Evolutionary conservation across 92 coral and sea anemone genomes (phyloP), one percentile per base, ranked within the genome.

Genomic region (Epizoanthus ramosus): DNA sequence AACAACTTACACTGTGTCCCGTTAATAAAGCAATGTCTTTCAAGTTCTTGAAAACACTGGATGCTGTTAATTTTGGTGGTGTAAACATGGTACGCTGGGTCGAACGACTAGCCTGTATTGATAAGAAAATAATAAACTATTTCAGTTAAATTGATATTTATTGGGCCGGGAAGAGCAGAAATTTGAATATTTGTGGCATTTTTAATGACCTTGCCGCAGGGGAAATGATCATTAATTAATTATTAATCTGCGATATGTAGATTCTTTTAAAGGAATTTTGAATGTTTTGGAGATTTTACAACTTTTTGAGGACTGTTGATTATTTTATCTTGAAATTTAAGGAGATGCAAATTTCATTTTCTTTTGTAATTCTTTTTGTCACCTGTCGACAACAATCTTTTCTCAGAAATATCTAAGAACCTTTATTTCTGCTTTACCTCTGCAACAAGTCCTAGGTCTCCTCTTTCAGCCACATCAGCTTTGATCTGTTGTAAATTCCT

Each of bases 41-140:
- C 73, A 96, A 84, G 73, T 92, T 92, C 76, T 88, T 81, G 69
- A 87, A 96, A 72, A 96, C 99, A 74, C 97, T 83, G 23, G 80
- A 89, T 15, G 93, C 98, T 25, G 98, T 96, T 8, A 96, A 89
- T 87, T 96, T 96, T n/a, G 99, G 94, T 59, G 99, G 99, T 31
- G 99, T 92, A 87, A 96, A 96, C 99, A 96, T 96, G 45, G 98
- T 96, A 4, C 98, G 85, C 87, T 96, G 99, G 41, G 88, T 96
- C 35, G 93, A 90, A 21, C 99, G 94, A 65, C 97, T 89, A 15
- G 97, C 89, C 99, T 96, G 64, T 45, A 87, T 28, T 7, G 57
- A 72, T 47, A 54, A 68, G 19, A 52, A 25, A 67, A 47, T n/a
- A 74, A 73, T 73, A 57, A 22, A 79, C 37, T 12, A 19, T 24